Base-by-base conservation (phyloP, 2,797 vertebrate genomes). In the Acanthurus lineatus region DNA sequence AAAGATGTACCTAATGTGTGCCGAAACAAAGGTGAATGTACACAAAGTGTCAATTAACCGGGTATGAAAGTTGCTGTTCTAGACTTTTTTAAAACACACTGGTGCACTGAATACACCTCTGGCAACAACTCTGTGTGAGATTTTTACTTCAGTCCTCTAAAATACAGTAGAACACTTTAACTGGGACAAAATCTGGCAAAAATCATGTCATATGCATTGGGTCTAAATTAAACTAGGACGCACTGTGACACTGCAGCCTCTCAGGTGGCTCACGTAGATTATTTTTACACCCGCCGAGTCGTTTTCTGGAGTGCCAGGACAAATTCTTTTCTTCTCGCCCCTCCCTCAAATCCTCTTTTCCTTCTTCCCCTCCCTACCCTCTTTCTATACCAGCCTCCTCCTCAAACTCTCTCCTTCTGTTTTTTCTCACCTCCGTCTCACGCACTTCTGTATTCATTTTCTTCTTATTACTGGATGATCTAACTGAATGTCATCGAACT, bases 231-330 rank as follows among this genome's bases (percentile, higher is more conserved):
- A 96, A 96, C 92, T 96, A 94, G 96, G 95, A 87, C 95, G 82
- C 81, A 87, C 91, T 94, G 93, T 95, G 94, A 95, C 95, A 94
- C 90, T 78, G 93, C 92, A 94, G 91, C 82, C 89, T 95, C 94
- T 96, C 95, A 95, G 93, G 94, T 95, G 95, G 93, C 86, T 93
- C 89, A 72, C 68, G 76, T 85, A 90, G 93, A 91, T 94, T 95
- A 95, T 96, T 96, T 96, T 96, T 95, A 94, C 90, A 94, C 92
- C 89, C 77, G 10, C 84, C 7, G 91, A 86, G 89, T 90, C 89
- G 84, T 91, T 94, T 94, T 94, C 92, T 93, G 83, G 89, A 94
- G 91, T 89, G 88, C 91, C 93, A 92, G 94, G 92, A 92, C 93
- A 85, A 89, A 93, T 90, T 91, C 88, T 92, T 83, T 77, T 91